phyloP scores from a whole-genome alignment of 2,888 invertebrate genomes.

The Rotaria magnacalcarata region DNA sequence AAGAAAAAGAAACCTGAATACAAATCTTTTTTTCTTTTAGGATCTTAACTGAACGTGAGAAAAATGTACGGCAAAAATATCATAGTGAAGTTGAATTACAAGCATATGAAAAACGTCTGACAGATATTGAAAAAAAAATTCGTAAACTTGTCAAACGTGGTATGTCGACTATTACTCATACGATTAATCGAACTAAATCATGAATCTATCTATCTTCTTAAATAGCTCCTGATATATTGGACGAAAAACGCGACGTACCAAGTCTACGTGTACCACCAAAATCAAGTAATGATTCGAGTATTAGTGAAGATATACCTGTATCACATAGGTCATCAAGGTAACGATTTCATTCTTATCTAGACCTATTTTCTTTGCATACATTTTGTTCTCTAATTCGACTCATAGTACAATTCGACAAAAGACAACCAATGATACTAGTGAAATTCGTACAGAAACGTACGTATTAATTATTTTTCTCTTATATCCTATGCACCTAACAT shows the following conservation, averaged over 20 bases:
- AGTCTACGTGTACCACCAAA: background rate
- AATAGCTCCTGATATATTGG: background rate
- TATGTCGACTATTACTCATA: background rate
- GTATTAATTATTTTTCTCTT: background rate
- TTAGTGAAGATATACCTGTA: background rate
- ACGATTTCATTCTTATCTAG: background rate
- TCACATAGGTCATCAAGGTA: background rate
- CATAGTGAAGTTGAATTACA: background rate
- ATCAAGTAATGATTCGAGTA: conserved; percentile 3
- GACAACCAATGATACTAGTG: background rate
- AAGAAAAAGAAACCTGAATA: background rate
- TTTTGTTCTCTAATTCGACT: background rate
- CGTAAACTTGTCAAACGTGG: background rate
- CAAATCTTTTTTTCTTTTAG: background rate
- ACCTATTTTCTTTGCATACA: background rate
- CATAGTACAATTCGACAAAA: background rate
- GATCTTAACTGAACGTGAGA: background rate
- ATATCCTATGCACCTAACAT: too few species aligned
- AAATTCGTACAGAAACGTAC: conserved; percentile 11
- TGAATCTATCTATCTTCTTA: background rate
- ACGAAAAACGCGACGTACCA: background rate
- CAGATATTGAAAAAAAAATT: conserved; percentile 12
- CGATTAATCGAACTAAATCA: too few species aligned
- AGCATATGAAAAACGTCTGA: background rate
- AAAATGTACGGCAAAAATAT: background rate